These are phyloP conservation scores for Dromococcyx pavoninus DNA, from an alignment of 2,797 vertebrate genomes.

Conservation along the genomic window DNA sequence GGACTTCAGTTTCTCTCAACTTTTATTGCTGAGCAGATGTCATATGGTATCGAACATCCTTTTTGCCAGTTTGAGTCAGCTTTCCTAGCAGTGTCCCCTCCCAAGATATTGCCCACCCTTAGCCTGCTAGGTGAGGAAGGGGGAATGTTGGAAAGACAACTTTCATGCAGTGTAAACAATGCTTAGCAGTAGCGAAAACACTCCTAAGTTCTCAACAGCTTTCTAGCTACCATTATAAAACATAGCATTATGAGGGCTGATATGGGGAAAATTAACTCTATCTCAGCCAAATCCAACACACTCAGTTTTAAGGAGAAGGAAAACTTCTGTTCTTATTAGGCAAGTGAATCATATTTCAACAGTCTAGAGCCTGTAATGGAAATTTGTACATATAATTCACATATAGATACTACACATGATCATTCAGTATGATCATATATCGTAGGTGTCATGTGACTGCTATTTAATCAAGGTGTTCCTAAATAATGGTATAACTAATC, in stretches of 20 bases:
- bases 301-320: background rate
- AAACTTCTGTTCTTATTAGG: background rate
- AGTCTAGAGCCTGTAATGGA: background rate
- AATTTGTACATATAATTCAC: background rate
- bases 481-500: background rate
- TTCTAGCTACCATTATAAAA: background rate
- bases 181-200: background rate
- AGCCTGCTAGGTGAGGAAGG: accelerated
- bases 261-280: background rate
- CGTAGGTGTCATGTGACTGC: background rate
- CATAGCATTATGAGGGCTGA: background rate
- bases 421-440: background rate
- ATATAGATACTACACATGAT: background rate
- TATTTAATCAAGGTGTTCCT: background rate
- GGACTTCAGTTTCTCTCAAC: too few species aligned
- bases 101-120: background rate
- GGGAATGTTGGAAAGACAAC: background rate
- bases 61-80: too few species aligned
- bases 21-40: too few species aligned
- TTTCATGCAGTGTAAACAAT: background rate
- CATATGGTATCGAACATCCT: too few species aligned
- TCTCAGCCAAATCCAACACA: background rate
- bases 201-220: background rate
- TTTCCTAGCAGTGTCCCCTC: too few species aligned
- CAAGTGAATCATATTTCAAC: background rate